phyloP scores from a whole-genome alignment of 2,113 vertebrate species.

The Urocolius indicus region DNA sequence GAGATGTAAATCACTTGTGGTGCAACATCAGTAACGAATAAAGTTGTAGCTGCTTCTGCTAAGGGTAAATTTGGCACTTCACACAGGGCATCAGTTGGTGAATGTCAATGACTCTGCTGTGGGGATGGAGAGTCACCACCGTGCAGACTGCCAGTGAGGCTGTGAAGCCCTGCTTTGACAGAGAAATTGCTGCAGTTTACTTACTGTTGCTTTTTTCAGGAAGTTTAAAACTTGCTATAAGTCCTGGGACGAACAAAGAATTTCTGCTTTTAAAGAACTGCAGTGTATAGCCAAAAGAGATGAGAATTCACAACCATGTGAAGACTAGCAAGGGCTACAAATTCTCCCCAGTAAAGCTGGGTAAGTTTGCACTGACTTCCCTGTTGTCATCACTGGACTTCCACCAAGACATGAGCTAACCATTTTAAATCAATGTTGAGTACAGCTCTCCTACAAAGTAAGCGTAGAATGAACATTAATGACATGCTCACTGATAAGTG shows the following conservation, averaged over 20 bases:
- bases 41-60: background rate
- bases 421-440: background rate
- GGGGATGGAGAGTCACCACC: background rate
- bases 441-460: background rate
- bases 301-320: background rate
- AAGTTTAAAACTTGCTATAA: background rate
- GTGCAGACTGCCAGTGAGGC: background rate
- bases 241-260: background rate
- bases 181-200: background rate
- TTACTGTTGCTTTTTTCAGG: background rate
- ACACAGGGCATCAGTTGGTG: rapidly evolving
- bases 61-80: background rate
- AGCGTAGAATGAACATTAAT: background rate
- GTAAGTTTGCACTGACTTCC: background rate
- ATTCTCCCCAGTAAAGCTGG: background rate
- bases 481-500: background rate
- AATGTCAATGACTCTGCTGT: rapidly evolving
- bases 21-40: background rate
- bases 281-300: background rate
- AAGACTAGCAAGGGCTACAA: background rate
- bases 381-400: background rate
- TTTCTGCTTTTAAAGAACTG: background rate
- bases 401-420: conserved; percentile 6
- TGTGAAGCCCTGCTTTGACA: background rate
- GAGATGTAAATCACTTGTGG: background rate